Evolutionary conservation across 2,113 vertebrate species (phyloP), one percentile per base, ranked within the genome.

Genomic region (Alces alces): DNA sequence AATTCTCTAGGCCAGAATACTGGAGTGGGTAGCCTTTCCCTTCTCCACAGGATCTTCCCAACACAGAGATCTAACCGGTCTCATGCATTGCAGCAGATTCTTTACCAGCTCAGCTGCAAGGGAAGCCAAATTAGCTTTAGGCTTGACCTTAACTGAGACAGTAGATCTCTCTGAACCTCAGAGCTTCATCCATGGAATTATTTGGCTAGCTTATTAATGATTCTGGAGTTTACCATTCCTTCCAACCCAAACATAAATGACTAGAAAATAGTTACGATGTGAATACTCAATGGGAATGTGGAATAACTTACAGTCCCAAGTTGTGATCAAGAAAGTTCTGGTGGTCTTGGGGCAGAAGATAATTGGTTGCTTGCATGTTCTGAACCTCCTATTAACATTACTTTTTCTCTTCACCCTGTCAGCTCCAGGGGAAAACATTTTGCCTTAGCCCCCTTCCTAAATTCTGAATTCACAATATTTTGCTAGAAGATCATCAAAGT

Each of bases 391-490:
- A 17, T 76, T 91, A 76, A 57, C 33, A 85, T 73, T 86, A 33
- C 55, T 54, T 87, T 83, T 95, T 86, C 86, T 82, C 61, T 83
- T 39, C 5, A 76, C 27, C 33, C 55, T 94, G 66, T 96, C 82
- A 95, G 47, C n/a, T 93, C 87, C 93, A 94, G 50, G 55, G 30
- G 47, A 95, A n/a, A n/a, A 55, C 50, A 73, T 93, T 93, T 93
- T 70, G 83, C 52, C 50, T 94, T 85, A 73, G 39, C 57, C 96
- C 8, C 16, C 16, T 54, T 84, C 13, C 57, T 80, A 79, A 82
- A 93, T 94, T 94, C 95, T 97, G 76, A 98, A 97, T 96, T 96
- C 55, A 94, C 55, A 94, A 43, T 64, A 82, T 85, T 64, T 70
- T 82, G 93, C 64, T 91, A 86, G 39, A 94, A 80, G 82, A 84